Conservation (phyloP, 2,113 vertebrate genomes). For the Eudyptes chrysolophus region DNA sequence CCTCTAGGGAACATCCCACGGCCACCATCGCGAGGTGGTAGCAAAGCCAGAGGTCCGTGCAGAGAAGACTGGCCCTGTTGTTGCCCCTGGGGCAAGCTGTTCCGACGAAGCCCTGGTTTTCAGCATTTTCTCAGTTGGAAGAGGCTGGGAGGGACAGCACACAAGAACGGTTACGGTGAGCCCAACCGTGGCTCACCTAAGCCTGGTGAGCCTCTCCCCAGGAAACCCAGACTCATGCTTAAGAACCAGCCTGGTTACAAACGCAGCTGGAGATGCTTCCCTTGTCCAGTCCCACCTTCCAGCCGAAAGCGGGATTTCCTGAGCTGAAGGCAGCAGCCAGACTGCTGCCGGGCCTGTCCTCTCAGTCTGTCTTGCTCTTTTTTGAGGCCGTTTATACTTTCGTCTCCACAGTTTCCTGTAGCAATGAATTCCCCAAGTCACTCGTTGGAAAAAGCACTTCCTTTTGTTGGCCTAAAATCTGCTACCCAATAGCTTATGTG, state of each 20-base stretch:
- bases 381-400: neutral
- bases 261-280: neutral
- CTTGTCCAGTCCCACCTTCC: neutral
- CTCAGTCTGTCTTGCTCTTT: neutral
- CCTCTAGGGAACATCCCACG: neutral
- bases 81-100: neutral
- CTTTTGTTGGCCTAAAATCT: neutral
- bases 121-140: neutral
- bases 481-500: neutral
- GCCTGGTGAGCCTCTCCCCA: neutral
- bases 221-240: neutral
- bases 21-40: neutral
- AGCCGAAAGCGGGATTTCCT: neutral
- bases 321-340: neutral
- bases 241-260: neutral
- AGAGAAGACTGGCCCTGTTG: neutral
- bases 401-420: neutral
- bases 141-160: neutral
- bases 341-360: neutral
- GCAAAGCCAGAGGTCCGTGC: neutral
- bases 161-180: rapidly evolving
- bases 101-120: neutral
- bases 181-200: neutral
- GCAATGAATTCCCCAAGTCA: neutral
- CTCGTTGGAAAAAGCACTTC: neutral